Evolutionary conservation across 2,888 invertebrate genomes (phyloP).

Genomic region (Zele albiditarsus): DNA sequence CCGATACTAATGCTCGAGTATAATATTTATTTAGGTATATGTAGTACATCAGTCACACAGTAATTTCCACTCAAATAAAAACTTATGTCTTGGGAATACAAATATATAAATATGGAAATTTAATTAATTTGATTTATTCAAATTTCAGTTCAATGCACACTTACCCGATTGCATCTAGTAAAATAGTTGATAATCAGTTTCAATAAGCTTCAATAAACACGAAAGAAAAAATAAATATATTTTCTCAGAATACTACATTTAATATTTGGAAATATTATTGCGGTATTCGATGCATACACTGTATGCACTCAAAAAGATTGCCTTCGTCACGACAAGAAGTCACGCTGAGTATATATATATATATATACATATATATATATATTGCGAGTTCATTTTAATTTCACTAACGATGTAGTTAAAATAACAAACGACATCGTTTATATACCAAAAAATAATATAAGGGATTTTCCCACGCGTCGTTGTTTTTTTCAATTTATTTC

Average conservation of each 20-base stretch:
- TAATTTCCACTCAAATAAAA: too few relatives aligned
- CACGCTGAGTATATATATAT: background rate
- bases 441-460: conserved; percentile 21
- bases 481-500: conserved; percentile 29
- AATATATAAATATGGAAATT: too few relatives aligned
- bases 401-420: conserved; percentile 67
- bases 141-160: too few relatives aligned
- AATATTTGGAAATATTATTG: background rate
- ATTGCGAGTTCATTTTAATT: conserved; percentile 63
- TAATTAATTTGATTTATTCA: too few relatives aligned
- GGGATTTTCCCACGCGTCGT: conserved; percentile 6
- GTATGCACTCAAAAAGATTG: background rate
- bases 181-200: too few relatives aligned
- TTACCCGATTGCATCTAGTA: too few relatives aligned
- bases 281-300: background rate
- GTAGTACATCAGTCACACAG: too few relatives aligned
- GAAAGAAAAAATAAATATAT: too few relatives aligned
- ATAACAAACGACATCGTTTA: conserved; percentile 66
- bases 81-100: too few relatives aligned
- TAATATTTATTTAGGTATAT: too few relatives aligned
- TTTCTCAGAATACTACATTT: background rate
- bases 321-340: background rate
- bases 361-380: background rate
- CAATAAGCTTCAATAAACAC: too few relatives aligned
- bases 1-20: too few relatives aligned